Conservation (phyloP, 2,113 vertebrate genomes). For the Craseonycteris thonglongyai region DNA sequence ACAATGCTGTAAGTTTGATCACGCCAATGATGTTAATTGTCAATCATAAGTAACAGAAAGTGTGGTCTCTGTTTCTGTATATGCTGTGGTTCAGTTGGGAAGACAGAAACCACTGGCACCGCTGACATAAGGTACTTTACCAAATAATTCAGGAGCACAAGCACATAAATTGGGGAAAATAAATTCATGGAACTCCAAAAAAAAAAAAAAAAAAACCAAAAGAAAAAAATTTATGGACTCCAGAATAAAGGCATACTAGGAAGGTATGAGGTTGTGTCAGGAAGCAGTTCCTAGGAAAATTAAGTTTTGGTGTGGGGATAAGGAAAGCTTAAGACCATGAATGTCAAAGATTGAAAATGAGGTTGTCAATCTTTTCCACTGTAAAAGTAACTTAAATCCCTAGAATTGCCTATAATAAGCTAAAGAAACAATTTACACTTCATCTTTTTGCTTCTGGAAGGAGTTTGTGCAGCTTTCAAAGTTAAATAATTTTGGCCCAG, state of each 20-base stretch:
- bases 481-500: slow-evolving; percentile 53
- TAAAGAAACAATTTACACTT: slow-evolving; percentile 34
- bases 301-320: neutral
- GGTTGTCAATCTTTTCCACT: slow-evolving; percentile 1
- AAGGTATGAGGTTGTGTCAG: neutral
- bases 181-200: neutral
- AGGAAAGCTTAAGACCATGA: neutral
- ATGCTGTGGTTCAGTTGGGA: neutral
- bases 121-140: neutral
- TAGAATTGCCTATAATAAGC: slow-evolving; percentile 31
- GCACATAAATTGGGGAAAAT: neutral
- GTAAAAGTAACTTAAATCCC: neutral
- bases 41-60: neutral
- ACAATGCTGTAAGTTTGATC: neutral
- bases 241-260: neutral
- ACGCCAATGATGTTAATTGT: neutral
- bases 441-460: neutral
- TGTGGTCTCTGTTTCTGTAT: neutral
- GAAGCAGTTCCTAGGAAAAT: neutral
- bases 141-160: neutral
- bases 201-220: too few species aligned
- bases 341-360: neutral
- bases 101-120: neutral
- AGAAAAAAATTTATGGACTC: too few species aligned
- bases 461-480: slow-evolving; percentile 57